Evolutionary conservation across 2,888 invertebrate genomes (phyloP).

Genomic region (Hipparchia sbordonii): DNA sequence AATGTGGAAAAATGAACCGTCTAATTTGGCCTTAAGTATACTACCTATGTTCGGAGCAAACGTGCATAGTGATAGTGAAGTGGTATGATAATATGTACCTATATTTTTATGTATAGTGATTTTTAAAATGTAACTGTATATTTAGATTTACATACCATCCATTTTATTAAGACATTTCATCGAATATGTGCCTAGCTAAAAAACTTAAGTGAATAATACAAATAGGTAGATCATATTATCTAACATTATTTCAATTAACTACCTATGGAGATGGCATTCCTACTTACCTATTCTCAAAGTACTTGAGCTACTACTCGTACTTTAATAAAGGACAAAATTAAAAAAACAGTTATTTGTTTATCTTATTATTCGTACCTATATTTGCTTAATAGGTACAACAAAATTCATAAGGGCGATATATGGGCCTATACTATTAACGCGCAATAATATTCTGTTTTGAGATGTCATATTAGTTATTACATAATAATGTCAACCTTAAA

Average conservation of each 20-base stretch:
- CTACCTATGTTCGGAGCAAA: slow-evolving; percentile 23
- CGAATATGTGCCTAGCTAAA: slow-evolving; percentile 7
- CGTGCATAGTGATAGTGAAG: slow-evolving; percentile 24
- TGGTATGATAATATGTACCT: background rate
- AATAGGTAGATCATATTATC: background rate
- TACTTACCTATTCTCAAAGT: background rate
- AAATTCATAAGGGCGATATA: background rate
- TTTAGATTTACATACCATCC: background rate
- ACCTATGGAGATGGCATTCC: background rate
- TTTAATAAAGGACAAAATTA: too few relatives aligned
- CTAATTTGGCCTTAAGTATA: too few relatives aligned
- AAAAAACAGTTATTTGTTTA: too few relatives aligned
- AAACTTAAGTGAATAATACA: background rate
- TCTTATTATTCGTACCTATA: too few relatives aligned
- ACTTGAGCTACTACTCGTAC: too few relatives aligned
- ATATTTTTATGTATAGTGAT: background rate
- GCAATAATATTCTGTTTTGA: too few relatives aligned
- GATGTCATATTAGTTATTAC: too few relatives aligned
- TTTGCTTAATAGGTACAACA: background rate
- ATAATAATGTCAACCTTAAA: too few relatives aligned
- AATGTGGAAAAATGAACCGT: too few relatives aligned
- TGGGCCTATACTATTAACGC: too few relatives aligned
- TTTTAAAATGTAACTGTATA: background rate
- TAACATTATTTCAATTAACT: background rate
- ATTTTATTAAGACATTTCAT: background rate